Percentiles rank a stretch among this genome's conserved stretches.
Conservation (phyloP, 2,888 invertebrate genomes). For the Pharmacophagus antenor region DNA sequence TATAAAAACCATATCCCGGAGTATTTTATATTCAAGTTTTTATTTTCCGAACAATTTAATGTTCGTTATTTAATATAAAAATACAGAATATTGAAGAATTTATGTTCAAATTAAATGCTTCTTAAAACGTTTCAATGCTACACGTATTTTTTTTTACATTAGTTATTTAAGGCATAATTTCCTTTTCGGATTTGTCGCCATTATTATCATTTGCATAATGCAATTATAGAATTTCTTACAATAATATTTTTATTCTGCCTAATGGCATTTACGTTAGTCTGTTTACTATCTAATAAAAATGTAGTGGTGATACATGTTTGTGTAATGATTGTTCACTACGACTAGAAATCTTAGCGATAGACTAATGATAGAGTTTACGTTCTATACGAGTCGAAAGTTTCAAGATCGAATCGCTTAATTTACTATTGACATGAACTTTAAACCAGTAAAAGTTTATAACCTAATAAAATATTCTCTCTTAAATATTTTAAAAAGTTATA, state of each 20-base stretch:
- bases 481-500: no score
- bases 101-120: background rate
- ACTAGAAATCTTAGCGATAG: background rate
- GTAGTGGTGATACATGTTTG: background rate
- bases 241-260: background rate
- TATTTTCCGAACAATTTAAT: background rate
- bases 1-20: constrained; percentile 5
- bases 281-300: no score
- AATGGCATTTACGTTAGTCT: no score
- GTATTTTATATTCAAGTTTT: background rate
- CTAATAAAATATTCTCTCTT: no score
- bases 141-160: no score
- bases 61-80: background rate
- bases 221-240: no score
- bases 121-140: background rate
- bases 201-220: no score
- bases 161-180: no score
- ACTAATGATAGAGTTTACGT: background rate
- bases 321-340: background rate
- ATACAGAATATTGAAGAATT: background rate
- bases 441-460: background rate
- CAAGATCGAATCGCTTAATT: background rate
- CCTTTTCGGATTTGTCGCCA: no score
- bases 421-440: background rate
- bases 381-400: background rate